These are phyloP conservation scores for Lutjanus campechanus DNA, from an alignment of 2,797 vertebrate genomes.

Conservation along the genomic window DNA sequence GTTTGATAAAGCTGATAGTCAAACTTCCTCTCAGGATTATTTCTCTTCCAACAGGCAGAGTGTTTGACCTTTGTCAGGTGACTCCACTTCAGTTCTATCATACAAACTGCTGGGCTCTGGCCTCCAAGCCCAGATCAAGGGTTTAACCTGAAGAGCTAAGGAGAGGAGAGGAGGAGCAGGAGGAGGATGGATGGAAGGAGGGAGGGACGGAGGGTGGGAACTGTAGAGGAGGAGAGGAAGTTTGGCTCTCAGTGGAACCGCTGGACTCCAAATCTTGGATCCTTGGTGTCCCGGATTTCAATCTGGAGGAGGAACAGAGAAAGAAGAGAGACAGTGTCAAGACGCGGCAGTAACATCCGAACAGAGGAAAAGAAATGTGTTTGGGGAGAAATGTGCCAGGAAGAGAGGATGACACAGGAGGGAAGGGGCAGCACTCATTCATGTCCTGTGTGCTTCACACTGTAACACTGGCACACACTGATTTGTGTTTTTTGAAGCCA, in stretches of 20 bases:
- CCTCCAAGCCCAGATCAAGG: slow-evolving; percentile 61
- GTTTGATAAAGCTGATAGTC: slow-evolving; percentile 73
- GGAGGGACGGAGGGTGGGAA: not conserved
- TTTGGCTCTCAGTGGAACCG: slow-evolving; percentile 74
- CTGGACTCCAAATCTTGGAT: slow-evolving; percentile 74
- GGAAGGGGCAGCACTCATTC: not conserved
- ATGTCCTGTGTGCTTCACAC: not conserved
- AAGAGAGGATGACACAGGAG: not conserved
- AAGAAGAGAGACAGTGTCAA: slow-evolving; percentile 32
- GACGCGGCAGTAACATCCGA: not conserved
- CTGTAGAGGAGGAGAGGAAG: not conserved
- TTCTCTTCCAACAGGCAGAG: slow-evolving; percentile 54
- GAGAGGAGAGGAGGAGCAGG: slow-evolving; percentile 5
- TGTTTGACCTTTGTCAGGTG: slow-evolving; percentile 52
- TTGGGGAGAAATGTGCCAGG: not conserved
- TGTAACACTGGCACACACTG: not conserved
- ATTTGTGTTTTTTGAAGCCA: not conserved
- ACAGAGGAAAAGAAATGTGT: not conserved
- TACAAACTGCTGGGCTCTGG: slow-evolving; percentile 64
- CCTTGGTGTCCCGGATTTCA: slow-evolving; percentile 79
- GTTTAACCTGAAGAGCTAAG: slow-evolving; percentile 67
- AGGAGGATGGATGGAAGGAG: not conserved
- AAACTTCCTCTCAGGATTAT: slow-evolving; percentile 42
- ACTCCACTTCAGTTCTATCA: slow-evolving; percentile 63
- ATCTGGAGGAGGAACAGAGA: slow-evolving; percentile 70